Base-by-base conservation (phyloP, 2,113 vertebrate genomes). In the Macquaria australasica region DNA sequence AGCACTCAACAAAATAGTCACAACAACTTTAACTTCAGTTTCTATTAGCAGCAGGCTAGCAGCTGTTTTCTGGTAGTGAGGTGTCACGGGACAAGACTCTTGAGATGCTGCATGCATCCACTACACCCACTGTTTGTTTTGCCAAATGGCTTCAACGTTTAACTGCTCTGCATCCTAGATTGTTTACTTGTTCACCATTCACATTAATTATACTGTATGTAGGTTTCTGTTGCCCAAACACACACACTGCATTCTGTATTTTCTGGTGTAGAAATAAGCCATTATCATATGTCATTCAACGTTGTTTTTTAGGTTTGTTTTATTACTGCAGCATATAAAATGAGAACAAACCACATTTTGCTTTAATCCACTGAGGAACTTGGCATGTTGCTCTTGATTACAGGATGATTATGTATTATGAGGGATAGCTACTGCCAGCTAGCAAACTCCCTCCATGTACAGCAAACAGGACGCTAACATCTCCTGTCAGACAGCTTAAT, bases 371-470 rank as follows among this genome's bases (percentile, higher is more conserved):
- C 1, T 51, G 31, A 55, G 23, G 31, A 71, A 51, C 12, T 3
- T 43, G n/a, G 5, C 53, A 28, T 21, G 55, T 21, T 84, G 73
- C 8, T 71, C 7, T 72, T 80, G 51, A 73, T 85, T 79, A 56
- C 68, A 53, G 37, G 41, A 71, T 75, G 23, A 83, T 83, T 78
- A 72, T 55, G 48, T 67, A 58, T 85, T 39, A 53, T 51, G 66
- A 81, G 59, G 45, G 69, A 78, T 58, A 60, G 66, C 55, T 69
- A 48, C 69, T 62, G 83, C 51, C 73, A 79, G 53, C 12, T 9
- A 83, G 53, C 62, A 66, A 74, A 34, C 50, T 76, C 31, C 37
- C 43, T 18, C 12, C 72, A 74, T 73, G 78, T 79, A 28, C 73
- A 73, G 58, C 80, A 66, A 73, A 41, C 45, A 25, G 18, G 12